Evolutionary conservation across 2,888 invertebrate genomes (phyloP), one percentile per base, ranked within the genome.

Genomic region (Doris montereyensis): DNA sequence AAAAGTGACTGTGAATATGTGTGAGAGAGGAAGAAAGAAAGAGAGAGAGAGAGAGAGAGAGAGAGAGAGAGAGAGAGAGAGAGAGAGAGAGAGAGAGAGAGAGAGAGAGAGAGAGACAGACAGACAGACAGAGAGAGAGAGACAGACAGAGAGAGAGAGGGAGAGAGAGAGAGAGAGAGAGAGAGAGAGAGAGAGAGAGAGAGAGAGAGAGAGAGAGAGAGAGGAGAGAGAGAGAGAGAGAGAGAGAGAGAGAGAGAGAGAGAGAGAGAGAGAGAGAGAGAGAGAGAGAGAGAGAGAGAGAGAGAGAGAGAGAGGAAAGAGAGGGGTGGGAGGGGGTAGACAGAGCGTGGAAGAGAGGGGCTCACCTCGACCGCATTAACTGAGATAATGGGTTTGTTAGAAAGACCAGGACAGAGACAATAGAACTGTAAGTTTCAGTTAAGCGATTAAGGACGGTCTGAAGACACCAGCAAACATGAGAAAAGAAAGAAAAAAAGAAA

Each of bases 21-120:
- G 52, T 10, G 17, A 17, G 17, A 41, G 52, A 41, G 17, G 67
- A 67, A 10, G 28, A 28, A 71, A 3, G 77, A 0, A 70, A 73
- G 67, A 57, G 70, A 60, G 78, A 80, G 28, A 78, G 76, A 17
- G 77, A 80, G 70, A 75, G 75, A 13, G 78, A 80, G 21, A 71
- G 80, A n/a, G 79, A 80, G 58, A 70, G 76, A 10, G 71, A 34
- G 76, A 79, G 8, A 10, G 57, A 13, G 79, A 68, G 8, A 58
- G 75, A 10, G 72, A 68, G 28, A 21, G 60, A 4, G 72, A 60
- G 34, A 58, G 76, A 75, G 74, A 70, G 13, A 77, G 80, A 62
- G 1, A 67, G 58, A 5, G 70, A 71, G 30, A 65, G 35, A 26
- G 70, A 70, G 13, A 60, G 71, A 21, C 34, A n/a, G n/a, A 26